These are phyloP conservation scores for Sebastes paucispinis DNA, from an alignment of 2,797 vertebrate species.

Conservation along the genomic window DNA sequence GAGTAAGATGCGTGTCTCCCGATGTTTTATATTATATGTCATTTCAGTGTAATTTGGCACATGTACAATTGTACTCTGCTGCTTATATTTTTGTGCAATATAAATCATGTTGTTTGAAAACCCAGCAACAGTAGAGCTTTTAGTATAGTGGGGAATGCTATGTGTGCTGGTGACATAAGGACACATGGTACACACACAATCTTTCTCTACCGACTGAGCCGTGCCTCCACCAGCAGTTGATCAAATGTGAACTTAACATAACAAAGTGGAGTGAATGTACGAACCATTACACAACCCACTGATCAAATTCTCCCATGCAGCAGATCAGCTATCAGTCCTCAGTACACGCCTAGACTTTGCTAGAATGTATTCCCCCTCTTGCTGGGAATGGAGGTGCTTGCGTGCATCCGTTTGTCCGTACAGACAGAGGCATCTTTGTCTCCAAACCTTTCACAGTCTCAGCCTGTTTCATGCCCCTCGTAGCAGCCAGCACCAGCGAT, in stretches of 20 bases:
- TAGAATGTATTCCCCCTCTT: constrained; percentile 4
- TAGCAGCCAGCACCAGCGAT: constrained; percentile 28
- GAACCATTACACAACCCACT: not conserved
- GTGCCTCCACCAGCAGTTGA: not conserved
- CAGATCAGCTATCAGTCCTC: not conserved
- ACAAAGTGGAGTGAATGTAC: not conserved
- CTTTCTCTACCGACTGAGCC: not conserved
- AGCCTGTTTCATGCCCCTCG: constrained; percentile 39
- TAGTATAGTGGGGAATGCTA: not conserved
- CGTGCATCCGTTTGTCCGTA: constrained; percentile 26
- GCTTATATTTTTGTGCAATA: not conserved
- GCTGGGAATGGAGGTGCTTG: not conserved
- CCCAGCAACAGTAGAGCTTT: not conserved
- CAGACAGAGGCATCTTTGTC: constrained; percentile 36
- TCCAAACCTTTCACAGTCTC: constrained; percentile 37
- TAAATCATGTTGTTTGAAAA: not conserved
- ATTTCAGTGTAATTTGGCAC: not conserved
- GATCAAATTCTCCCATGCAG: constrained; percentile 2
- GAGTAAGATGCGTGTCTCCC: not conserved
- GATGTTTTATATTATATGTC: not conserved
- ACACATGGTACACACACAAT: not conserved
- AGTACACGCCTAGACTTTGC: not conserved
- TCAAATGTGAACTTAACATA: constrained; percentile 10
- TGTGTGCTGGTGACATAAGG: not conserved
- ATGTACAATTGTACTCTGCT: not conserved